phyloP scores from a whole-genome alignment of 2,888 invertebrate species.

The Amiota communis region DNA sequence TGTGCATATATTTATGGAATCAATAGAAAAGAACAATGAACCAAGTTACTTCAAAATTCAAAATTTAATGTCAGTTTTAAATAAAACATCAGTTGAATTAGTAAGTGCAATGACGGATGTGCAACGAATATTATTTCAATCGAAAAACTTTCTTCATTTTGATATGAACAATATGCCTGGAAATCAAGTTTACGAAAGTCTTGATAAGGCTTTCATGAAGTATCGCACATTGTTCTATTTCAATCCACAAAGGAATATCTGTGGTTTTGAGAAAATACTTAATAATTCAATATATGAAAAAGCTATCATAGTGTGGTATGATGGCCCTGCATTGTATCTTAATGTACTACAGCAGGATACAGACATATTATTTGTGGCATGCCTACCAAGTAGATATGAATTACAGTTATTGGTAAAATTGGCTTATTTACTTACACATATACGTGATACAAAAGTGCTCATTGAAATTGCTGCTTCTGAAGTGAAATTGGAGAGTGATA shows the following conservation, averaged over 20 bases:
- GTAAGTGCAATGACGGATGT: too few relatives aligned
- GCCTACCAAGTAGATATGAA: constrained; percentile 33
- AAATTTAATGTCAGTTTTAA: too few relatives aligned
- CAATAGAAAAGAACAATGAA: too few relatives aligned
- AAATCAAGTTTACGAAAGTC: too few relatives aligned
- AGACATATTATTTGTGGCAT: constrained; percentile 43
- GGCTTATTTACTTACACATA: constrained; percentile 26
- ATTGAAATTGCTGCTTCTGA: constrained; percentile 43
- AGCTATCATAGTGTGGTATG: neutral
- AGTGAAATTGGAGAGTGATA: neutral
- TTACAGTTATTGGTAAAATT: constrained; percentile 25
- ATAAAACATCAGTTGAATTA: too few relatives aligned
- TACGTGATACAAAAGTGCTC: constrained; percentile 33
- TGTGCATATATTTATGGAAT: too few relatives aligned
- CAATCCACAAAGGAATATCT: constrained; percentile 45
- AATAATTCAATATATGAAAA: constrained; percentile 7
- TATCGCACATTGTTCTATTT: constrained; percentile 47
- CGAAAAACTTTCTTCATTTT: too few relatives aligned
- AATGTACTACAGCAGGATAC: neutral
- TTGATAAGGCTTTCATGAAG: too few relatives aligned
- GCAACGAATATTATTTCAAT: too few relatives aligned
- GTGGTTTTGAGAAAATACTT: constrained; percentile 33
- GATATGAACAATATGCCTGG: too few relatives aligned
- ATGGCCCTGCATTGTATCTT: too few relatives aligned
- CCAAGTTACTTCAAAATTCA: too few relatives aligned